Conservation (phyloP, 1,140 invertebrate species). For the Drosophila ironensis region DNA sequence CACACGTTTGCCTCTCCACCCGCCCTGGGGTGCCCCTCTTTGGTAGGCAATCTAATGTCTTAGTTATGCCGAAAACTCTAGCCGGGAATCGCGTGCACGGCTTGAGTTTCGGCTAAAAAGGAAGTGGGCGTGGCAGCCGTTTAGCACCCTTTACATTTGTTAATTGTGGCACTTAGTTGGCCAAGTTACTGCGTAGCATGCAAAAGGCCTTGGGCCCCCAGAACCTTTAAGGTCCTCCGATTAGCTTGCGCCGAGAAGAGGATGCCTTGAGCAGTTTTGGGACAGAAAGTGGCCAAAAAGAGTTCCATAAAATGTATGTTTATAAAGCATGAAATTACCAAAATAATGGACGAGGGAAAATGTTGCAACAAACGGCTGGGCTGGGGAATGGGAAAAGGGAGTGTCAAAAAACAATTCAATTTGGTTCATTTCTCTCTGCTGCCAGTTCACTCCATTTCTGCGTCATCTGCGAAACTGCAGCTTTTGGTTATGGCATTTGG, state of each 20-base stretch:
- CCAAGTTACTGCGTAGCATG: conserved; percentile 26
- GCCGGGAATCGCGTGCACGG: conserved; percentile 39
- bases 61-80: conserved; percentile 29
- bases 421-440: conserved; percentile 5
- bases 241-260: too few species aligned
- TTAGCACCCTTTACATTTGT: conserved; percentile 41
- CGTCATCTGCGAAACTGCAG: conserved; percentile 40
- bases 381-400: too few species aligned
- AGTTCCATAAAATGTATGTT: conserved; percentile 32
- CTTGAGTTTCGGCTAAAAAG: conserved; percentile 29
- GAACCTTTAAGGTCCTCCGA: background rate
- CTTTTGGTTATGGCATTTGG: conserved; percentile 2
- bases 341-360: conserved; percentile 22
- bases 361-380: too few species aligned
- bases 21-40: background rate
- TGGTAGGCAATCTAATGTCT: conserved; percentile 36
- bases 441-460: background rate
- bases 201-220: background rate
- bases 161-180: conserved; percentile 40
- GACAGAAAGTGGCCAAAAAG: conserved; percentile 37
- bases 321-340: conserved; percentile 40
- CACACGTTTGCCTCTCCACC: background rate
- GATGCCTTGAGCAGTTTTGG: conserved; percentile 2
- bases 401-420: conserved; percentile 53
- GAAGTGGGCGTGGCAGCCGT: conserved; percentile 24